Base-by-base conservation (phyloP, 2,797 vertebrate genomes). In the Poeciliopsis turneri region DNA sequence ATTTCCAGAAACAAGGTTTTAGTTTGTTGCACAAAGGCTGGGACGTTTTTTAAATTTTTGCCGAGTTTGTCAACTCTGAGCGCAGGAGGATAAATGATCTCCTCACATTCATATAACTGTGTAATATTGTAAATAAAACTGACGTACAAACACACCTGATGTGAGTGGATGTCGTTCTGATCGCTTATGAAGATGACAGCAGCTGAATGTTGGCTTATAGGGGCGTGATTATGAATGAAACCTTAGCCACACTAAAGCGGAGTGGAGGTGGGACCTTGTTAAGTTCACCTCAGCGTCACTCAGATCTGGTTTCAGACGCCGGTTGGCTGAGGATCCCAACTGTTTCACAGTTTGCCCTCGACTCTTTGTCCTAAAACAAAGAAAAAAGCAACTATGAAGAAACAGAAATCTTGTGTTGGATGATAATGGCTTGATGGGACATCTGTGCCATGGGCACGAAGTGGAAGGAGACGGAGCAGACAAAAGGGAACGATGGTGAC, bases 41-140 rank as follows among this genome's bases (percentile, higher is more conserved):
- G 93, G 91, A 89, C 93, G 93, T 95, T 93, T 88, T 33, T 85
- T 83, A 59, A 81, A 72, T 64, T 78, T 16, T 84, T 89, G 88
- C 80, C 0, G 46, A 86, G 86, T 88, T 82, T 86, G 84, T 88
- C 87, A 88, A 39, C 89, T 90, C 89, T 90, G 82, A 90, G 88
- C 87, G 83, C 86, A 74, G 85, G 84, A 92, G 84, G 79, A 84
- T 79, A 81, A 91, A 81, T 79, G 28, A 73, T 80, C 81, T 83
- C 16, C 74, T 78, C 85, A 82, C 75, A 57, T 79, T 82, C 83
- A 86, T 86, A 88, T 59, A 72, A 80, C 80, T 87, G 79, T 87
- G 49, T 92, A 90, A 92, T 88, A 84, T 68, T 96, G 94, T 96
- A 95, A 96, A 96, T 96, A 95, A 95, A 96, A 95, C 79, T 84